Evolutionary conservation across 1,140 invertebrate genomes (phyloP).

Genomic region (Pogonus chalceus): DNA sequence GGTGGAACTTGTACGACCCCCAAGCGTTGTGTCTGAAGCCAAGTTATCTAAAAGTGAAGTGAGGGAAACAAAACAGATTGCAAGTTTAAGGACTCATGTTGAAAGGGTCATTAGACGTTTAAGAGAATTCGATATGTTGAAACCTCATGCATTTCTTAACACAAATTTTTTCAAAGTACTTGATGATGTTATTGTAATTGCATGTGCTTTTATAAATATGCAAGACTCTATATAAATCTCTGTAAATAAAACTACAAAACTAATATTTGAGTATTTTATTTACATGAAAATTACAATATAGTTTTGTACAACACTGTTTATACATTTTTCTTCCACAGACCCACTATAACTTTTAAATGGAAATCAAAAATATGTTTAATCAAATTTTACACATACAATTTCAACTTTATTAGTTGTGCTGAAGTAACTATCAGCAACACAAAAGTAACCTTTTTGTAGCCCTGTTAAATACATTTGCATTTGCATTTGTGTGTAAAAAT

Average conservation of each 20-base stretch:
- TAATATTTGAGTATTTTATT: too few relatives aligned
- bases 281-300: constrained; percentile 15
- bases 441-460: too few relatives aligned
- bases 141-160: constrained; percentile 23
- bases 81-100: constrained; percentile 26
- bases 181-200: constrained; percentile 25
- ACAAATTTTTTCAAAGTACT: constrained; percentile 17
- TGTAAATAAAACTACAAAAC: too few relatives aligned
- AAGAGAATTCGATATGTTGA: constrained; percentile 25
- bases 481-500: constrained; percentile 22
- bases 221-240: constrained; percentile 25
- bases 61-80: constrained; percentile 27
- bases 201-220: constrained; percentile 25
- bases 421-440: too few relatives aligned
- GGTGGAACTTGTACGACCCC: constrained; percentile 29
- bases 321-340: constrained; percentile 13
- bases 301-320: constrained; percentile 13
- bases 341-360: too few relatives aligned
- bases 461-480: constrained; percentile 21
- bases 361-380: too few relatives aligned
- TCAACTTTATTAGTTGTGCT: too few relatives aligned
- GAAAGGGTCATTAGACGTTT: constrained; percentile 26
- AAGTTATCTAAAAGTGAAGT: constrained; percentile 24
- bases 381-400: too few relatives aligned
- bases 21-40: constrained; percentile 26